phyloP scores from a whole-genome alignment of 2,113 vertebrate genomes.

The Vidua macroura region DNA sequence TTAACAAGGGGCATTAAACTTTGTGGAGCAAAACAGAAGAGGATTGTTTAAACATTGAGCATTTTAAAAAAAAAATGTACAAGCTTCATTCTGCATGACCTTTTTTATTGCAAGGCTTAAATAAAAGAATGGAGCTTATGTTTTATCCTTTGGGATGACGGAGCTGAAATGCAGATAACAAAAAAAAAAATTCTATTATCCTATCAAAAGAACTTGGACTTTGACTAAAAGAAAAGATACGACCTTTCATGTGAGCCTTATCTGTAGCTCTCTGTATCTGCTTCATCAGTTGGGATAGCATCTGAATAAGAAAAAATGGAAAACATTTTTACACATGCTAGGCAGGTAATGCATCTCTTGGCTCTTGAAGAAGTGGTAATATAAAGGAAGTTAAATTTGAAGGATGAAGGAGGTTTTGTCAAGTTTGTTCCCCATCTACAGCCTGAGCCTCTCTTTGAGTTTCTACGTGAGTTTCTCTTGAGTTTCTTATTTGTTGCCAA shows the following conservation, averaged over 20 bases:
- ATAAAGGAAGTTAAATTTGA: background rate
- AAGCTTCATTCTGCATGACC: background rate
- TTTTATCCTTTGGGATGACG: background rate
- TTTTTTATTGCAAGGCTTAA: conserved; percentile 12
- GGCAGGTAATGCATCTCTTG: background rate
- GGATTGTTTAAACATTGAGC: background rate
- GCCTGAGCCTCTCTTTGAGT: background rate
- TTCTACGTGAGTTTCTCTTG: background rate
- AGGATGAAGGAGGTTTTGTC: background rate
- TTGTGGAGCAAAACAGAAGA: background rate
- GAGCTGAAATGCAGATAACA: conserved; percentile 12
- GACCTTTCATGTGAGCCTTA: background rate
- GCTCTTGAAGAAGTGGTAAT: background rate
- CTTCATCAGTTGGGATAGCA: conserved; percentile 1
- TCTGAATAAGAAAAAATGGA: conserved; percentile 2
- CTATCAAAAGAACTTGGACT: background rate
- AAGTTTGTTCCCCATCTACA: background rate
- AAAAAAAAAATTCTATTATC: background rate
- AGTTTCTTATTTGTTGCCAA: background rate
- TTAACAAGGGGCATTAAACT: conserved; percentile 3
- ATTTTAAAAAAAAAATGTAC: background rate
- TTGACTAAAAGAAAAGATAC: conserved; percentile 31
- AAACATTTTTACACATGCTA: background rate
- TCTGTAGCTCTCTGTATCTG: conserved; percentile 11
- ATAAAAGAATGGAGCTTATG: background rate